These are phyloP conservation scores for Scaptomyza cyrtandrae DNA, from an alignment of 2,888 invertebrate genomes.

Conservation along the genomic window DNA sequence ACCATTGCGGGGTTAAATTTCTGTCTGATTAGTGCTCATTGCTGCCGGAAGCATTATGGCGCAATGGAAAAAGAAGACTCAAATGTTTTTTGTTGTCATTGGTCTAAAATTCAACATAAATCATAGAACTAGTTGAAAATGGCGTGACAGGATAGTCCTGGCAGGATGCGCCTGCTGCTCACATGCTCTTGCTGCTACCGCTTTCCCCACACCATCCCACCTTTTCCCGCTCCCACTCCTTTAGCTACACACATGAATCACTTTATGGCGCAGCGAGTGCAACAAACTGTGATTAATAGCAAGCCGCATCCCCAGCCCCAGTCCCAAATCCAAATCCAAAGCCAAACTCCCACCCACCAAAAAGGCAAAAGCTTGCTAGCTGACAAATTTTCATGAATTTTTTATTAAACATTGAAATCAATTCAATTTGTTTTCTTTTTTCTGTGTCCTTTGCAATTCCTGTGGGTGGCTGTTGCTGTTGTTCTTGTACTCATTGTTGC, in stretches of 20 bases:
- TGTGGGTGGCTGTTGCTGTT: conserved; percentile 21
- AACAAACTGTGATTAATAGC: conserved; percentile 82
- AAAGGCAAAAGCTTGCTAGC: conserved; percentile 52
- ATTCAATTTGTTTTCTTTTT: conserved; percentile 61
- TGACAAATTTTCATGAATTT: conserved; percentile 82
- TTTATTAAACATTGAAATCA: conserved; percentile 81
- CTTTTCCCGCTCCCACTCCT: not conserved
- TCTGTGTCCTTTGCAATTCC: conserved; percentile 2
- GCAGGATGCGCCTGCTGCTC: conserved; percentile 67
- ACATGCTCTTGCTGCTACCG: conserved; percentile 41
- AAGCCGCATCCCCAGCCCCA: conserved; percentile 36
- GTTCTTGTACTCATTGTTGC: conserved; percentile 37
- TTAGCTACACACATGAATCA: conserved; percentile 67
- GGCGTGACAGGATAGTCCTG: conserved; percentile 63
- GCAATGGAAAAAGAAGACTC: conserved; percentile 18
- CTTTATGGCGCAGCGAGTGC: conserved; percentile 78
- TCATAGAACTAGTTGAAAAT: conserved; percentile 65
- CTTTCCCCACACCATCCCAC: not conserved
- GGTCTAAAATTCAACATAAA: conserved; percentile 75
- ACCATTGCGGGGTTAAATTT: not conserved
- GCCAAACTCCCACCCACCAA: conserved; percentile 9
- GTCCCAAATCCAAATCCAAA: conserved; percentile 5
- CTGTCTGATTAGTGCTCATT: conserved; percentile 59
- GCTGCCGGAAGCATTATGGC: conserved; percentile 26
- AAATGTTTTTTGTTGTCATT: conserved; percentile 64